phyloP scores from a whole-genome alignment of 2,797 vertebrate genomes.

The Pristis pectinata region DNA sequence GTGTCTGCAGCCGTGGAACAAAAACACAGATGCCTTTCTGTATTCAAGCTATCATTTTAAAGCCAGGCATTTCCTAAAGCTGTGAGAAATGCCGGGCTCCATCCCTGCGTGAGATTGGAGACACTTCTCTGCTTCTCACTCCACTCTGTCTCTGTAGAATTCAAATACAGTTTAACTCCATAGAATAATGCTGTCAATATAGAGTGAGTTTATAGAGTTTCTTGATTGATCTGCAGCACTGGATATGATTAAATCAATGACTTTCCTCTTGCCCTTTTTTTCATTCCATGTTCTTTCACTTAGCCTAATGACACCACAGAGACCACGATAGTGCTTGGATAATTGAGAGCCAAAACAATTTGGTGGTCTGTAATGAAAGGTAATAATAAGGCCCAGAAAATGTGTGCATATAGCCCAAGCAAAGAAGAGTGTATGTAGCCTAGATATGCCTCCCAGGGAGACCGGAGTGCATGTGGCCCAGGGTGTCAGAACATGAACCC shows the following conservation, averaged over 20 bases:
- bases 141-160: background rate
- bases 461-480: background rate
- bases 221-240: background rate
- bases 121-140: background rate
- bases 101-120: background rate
- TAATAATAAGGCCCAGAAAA: background rate
- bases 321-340: background rate
- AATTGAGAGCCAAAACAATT: background rate
- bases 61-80: background rate
- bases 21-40: background rate
- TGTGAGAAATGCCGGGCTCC: background rate
- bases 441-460: background rate
- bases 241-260: background rate
- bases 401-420: background rate
- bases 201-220: background rate
- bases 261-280: background rate
- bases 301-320: background rate
- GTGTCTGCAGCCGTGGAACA: background rate
- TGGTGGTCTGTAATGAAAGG: background rate
- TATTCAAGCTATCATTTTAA: constrained; percentile 19
- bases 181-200: background rate
- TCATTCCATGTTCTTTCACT: background rate
- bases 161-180: background rate
- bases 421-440: background rate
- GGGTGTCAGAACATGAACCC: too few species aligned